Conservation (phyloP, 2,888 invertebrate species). For the Thera britannica region DNA sequence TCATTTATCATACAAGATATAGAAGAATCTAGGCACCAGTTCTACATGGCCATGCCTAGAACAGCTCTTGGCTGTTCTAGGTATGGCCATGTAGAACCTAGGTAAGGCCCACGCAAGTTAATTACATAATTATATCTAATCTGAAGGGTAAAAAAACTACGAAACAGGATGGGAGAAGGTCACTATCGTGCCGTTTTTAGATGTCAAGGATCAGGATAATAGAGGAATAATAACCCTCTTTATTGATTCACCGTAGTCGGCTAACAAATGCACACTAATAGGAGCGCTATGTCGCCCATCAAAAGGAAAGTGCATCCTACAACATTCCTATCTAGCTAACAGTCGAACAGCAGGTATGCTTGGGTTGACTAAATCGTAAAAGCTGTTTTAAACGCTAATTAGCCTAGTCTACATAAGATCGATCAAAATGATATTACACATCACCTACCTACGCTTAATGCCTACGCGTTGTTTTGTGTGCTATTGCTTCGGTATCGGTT, state of each 20-base stretch:
- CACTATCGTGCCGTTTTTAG: not conserved
- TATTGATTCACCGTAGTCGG: no score
- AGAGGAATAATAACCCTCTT: not conserved
- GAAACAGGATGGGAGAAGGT: no score
- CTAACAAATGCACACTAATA: not conserved
- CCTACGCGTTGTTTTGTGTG: not conserved
- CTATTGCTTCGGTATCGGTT: not conserved
- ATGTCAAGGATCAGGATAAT: not conserved
- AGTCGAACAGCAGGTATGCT: not conserved
- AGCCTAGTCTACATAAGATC: not conserved
- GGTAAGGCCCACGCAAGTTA: no score
- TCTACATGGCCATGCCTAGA: no score
- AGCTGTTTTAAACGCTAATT: not conserved
- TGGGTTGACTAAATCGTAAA: not conserved
- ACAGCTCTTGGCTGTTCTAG: no score
- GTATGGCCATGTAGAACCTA: no score
- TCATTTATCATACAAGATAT: no score
- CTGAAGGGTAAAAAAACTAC: no score
- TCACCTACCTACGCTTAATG: not conserved
- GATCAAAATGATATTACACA: not conserved
- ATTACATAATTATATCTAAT: no score
- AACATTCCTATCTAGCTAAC: not conserved
- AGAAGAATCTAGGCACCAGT: no score
- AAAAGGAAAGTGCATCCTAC: not conserved
- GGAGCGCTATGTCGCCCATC: not conserved